These are phyloP conservation scores for Ethmia dodecea DNA, from an alignment of 2,888 invertebrate genomes.

Conservation along the genomic window DNA sequence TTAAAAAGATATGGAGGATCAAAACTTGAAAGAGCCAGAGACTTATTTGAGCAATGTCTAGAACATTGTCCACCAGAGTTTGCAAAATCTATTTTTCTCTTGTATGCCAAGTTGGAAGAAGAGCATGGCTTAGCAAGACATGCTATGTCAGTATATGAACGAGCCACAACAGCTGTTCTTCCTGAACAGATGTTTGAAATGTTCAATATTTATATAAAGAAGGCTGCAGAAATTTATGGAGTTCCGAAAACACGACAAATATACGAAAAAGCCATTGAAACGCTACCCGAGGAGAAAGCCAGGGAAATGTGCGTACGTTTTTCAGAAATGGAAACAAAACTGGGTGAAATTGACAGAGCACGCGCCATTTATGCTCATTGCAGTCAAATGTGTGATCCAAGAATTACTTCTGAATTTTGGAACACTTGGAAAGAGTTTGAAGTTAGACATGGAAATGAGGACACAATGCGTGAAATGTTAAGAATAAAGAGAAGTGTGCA, in stretches of 20 bases:
- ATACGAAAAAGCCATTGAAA: constrained; percentile 98
- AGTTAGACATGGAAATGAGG: constrained; percentile 98
- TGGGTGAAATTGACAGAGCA: constrained; percentile 98
- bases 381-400: constrained; percentile 99
- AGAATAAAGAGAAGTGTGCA: constrained; percentile 98
- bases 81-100: constrained; percentile 94
- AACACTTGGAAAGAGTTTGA: constrained; percentile 99
- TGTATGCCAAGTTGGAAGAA: constrained; percentile 99
- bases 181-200: constrained; percentile 97
- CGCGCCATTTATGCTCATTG: constrained; percentile 98
- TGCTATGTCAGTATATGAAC: constrained; percentile 99
- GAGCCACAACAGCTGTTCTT: constrained; percentile 94
- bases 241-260: constrained; percentile 97
- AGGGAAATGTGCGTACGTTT: constrained; percentile 97
- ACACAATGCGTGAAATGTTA: constrained; percentile 99
- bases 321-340: constrained; percentile 98
- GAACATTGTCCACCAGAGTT: constrained; percentile 97
- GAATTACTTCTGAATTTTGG: constrained; percentile 97
- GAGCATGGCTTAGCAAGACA: constrained; percentile 98
- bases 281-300: constrained; percentile 91
- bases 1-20: constrained; percentile 95
- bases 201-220: constrained; percentile 99
- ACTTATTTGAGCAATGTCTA: constrained; percentile 98
- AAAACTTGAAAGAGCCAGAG: constrained; percentile 97
- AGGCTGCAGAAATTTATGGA: constrained; percentile 98